A percentile compares a stretch with the other conserved stretches of the same genome.
Conservation (phyloP, 2,888 invertebrate genomes). For the Helleia helle region DNA sequence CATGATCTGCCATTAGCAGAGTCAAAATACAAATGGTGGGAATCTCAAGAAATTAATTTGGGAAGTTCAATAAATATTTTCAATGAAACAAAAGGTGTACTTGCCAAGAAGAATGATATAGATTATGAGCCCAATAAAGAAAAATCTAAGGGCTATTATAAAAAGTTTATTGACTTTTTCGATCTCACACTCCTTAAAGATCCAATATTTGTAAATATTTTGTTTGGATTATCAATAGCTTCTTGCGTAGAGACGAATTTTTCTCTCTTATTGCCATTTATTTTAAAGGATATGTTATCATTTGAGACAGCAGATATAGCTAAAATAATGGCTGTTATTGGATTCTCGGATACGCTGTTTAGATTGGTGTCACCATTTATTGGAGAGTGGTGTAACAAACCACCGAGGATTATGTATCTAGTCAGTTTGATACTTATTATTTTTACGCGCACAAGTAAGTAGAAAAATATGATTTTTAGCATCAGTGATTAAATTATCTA, state of each 20-base stretch:
- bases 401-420: slow-evolving; percentile 78
- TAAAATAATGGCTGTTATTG: slow-evolving; percentile 76
- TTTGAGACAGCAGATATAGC: slow-evolving; percentile 75
- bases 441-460: slow-evolving; percentile 77
- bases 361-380: slow-evolving; percentile 78
- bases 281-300: slow-evolving; percentile 75
- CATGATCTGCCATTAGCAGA: slow-evolving; percentile 35
- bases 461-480: not conserved
- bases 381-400: slow-evolving; percentile 75
- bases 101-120: slow-evolving; percentile 24
- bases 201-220: slow-evolving; percentile 78
- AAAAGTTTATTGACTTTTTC: slow-evolving; percentile 68
- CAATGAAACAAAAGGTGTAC: slow-evolving; percentile 36
- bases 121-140: slow-evolving; percentile 30
- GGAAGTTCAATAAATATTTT: slow-evolving; percentile 77
- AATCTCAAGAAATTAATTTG: slow-evolving; percentile 72
- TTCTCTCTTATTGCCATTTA: slow-evolving; percentile 77
- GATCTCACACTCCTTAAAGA: slow-evolving; percentile 79
- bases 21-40: slow-evolving; percentile 69
- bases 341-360: slow-evolving; percentile 73
- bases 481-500: too few species aligned
- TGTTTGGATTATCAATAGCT: slow-evolving; percentile 79
- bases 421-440: slow-evolving; percentile 75
- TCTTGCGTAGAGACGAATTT: slow-evolving; percentile 81
- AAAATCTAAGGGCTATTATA: slow-evolving; percentile 30